These are phyloP conservation scores for Falco concolor DNA, from an alignment of 2,797 vertebrate species.

Conservation along the genomic window DNA sequence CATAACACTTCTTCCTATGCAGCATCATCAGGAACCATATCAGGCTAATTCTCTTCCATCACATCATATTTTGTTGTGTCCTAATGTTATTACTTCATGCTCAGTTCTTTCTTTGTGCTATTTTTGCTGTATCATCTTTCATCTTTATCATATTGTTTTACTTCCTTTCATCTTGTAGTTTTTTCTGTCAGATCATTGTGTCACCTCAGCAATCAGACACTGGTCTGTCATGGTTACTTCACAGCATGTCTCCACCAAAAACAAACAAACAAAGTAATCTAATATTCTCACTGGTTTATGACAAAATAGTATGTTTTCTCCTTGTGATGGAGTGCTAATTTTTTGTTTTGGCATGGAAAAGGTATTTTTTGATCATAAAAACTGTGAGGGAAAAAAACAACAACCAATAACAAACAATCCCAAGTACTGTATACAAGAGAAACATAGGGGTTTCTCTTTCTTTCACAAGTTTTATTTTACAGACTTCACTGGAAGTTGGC, in stretches of 20 bases:
- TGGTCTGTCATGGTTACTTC: neutral
- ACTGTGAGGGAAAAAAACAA: neutral
- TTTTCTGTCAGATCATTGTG: neutral
- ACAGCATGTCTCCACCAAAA: neutral
- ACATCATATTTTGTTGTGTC: neutral
- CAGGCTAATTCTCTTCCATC: slow-evolving; percentile 34
- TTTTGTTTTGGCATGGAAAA: neutral
- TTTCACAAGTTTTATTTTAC: neutral
- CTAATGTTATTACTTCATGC: neutral
- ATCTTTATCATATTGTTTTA: slow-evolving; percentile 36
- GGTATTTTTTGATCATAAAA: neutral
- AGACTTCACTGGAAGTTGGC: neutral
- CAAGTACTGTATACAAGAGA: neutral
- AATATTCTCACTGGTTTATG: neutral
- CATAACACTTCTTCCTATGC: neutral
- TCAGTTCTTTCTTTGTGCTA: neutral
- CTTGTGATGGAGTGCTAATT: neutral
- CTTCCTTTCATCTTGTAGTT: slow-evolving; percentile 8
- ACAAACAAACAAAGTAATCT: neutral
- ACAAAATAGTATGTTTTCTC: neutral
- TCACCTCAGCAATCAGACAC: neutral
- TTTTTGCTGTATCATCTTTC: slow-evolving; percentile 23
- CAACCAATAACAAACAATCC: neutral
- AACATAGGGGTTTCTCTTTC: neutral
- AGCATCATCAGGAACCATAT: neutral